Evolutionary conservation across 2,888 invertebrate genomes (phyloP).

Genomic region (Microctonus aethiopoides): DNA sequence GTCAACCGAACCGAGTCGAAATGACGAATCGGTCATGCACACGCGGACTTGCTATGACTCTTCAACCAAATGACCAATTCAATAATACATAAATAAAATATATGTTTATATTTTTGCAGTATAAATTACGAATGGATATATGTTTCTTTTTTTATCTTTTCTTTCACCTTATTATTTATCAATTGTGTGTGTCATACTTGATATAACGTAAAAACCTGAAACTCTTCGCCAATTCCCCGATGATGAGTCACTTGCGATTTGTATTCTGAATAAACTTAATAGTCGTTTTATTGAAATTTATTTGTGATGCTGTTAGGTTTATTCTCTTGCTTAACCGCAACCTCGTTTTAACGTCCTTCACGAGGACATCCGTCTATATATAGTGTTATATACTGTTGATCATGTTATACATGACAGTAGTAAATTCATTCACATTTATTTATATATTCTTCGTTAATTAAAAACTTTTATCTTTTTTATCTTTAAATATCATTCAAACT

Average conservation of each 20-base stretch:
- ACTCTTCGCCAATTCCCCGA: background rate
- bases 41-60: conserved; percentile 20
- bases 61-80: conserved; percentile 6
- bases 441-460: background rate
- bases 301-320: background rate
- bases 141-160: background rate
- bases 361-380: background rate
- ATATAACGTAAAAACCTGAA: background rate
- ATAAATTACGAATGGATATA: background rate
- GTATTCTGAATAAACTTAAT: background rate
- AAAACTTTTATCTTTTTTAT: no score
- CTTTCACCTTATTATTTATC: no score
- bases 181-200: background rate
- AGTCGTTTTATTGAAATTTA: background rate
- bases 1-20: conserved; percentile 7
- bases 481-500: background rate
- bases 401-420: background rate
- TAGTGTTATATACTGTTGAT: conserved; percentile 4
- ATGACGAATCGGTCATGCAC: conserved; percentile 39
- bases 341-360: conserved; percentile 1
- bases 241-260: background rate
- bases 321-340: background rate
- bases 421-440: background rate
- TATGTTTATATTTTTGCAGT: background rate
- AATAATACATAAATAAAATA: background rate